phyloP scores from a whole-genome alignment of 1,140 invertebrate species.

The Ips typographus region DNA sequence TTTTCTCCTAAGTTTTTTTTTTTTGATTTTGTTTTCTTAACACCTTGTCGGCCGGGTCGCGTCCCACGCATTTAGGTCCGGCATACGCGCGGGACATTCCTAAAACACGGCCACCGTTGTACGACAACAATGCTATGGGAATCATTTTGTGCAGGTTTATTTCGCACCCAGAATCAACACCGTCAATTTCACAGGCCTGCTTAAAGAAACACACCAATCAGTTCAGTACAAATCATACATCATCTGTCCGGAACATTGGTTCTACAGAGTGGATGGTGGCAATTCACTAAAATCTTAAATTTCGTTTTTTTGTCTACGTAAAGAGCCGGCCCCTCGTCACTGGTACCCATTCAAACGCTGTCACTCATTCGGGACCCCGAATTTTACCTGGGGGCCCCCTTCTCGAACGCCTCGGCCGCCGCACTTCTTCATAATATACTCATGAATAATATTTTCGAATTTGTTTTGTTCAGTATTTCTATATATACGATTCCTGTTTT shows the following conservation, averaged over 20 bases:
- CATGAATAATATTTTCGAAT: conserved; percentile 5
- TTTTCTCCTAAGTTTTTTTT: neutral
- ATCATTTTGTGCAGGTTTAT: neutral
- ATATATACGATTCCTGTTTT: neutral
- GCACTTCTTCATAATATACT: neutral
- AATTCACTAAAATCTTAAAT: neutral
- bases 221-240: neutral
- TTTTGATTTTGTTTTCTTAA: conserved; percentile 17
- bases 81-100: conserved; percentile 20
- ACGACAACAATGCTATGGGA: conserved; percentile 19
- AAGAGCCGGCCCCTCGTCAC: conserved; percentile 9
- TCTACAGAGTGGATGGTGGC: neutral
- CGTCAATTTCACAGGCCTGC: neutral
- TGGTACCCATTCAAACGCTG: neutral
- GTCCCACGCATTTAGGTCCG: conserved; percentile 11
- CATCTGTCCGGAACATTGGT: neutral
- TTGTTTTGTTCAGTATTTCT: conserved; percentile 2
- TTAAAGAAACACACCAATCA: neutral
- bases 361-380: conserved; percentile 1
- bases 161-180: neutral
- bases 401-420: neutral
- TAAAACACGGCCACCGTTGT: conserved; percentile 27
- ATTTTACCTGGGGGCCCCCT: conserved; percentile 1
- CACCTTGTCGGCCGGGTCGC: conserved; percentile 3
- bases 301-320: neutral